Conservation (phyloP, 2,797 vertebrate genomes). For the Enteromius paludinosus region DNA sequence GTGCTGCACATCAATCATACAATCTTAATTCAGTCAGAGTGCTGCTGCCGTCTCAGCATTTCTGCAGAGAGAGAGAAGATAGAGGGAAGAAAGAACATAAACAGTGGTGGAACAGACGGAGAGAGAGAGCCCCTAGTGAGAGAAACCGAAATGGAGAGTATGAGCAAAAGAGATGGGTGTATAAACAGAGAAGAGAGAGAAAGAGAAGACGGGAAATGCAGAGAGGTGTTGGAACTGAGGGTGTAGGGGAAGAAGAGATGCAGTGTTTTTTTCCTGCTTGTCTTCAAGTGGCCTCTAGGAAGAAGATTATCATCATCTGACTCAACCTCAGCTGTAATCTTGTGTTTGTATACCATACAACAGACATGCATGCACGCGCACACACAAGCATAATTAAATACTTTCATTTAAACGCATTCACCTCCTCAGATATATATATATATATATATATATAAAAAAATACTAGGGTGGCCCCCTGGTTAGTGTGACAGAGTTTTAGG, state of each 20-base stretch:
- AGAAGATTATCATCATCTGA: conserved; percentile 74
- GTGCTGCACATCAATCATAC: conserved; percentile 56
- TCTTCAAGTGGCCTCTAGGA: conserved; percentile 67
- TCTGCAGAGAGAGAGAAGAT: conserved; percentile 39
- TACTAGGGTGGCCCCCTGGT: too few relatives aligned
- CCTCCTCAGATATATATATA: not conserved
- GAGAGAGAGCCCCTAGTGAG: conserved; percentile 16
- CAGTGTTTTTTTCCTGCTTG: conserved; percentile 68
- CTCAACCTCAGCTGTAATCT: conserved; percentile 16
- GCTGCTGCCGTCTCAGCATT: conserved; percentile 57
- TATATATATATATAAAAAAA: not conserved
- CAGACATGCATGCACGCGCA: not conserved
- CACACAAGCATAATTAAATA: conserved; percentile 11
- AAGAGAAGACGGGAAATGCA: not conserved
- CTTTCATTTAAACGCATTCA: not conserved
- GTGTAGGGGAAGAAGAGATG: conserved; percentile 42
- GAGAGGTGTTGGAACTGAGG: not conserved
- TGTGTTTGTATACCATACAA: conserved; percentile 12
- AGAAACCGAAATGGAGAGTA: not conserved
- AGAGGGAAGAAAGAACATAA: conserved; percentile 18
- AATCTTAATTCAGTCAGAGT: conserved; percentile 53
- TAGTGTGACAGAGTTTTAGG: not conserved
- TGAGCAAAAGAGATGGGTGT: not conserved
- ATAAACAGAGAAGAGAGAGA: not conserved
- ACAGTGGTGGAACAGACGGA: conserved; percentile 26